Percentiles rank a stretch among this genome's conserved stretches.
These are phyloP conservation scores for Bradypus variegatus DNA, from an alignment of 2,797 vertebrate species.

Conservation along the genomic window DNA sequence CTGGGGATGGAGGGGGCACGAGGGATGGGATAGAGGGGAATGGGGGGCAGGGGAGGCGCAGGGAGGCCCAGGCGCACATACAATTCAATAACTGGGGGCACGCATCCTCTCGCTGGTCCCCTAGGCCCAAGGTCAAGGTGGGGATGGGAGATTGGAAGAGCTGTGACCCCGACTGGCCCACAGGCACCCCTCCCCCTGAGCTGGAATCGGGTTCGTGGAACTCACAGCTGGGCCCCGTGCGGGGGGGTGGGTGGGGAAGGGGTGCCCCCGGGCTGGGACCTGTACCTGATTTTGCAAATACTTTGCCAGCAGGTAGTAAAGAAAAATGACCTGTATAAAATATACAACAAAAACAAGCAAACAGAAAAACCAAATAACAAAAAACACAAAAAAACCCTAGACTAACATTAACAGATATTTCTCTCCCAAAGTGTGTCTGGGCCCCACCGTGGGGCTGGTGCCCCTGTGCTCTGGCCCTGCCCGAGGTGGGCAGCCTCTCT, in stretches of 20 bases:
- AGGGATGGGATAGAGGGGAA: background rate
- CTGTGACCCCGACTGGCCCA: background rate
- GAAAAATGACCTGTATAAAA: conserved; percentile 78
- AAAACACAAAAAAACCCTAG: background rate
- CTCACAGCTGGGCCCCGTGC: too few relatives aligned
- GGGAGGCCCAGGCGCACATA: background rate
- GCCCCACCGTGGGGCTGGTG: too few relatives aligned
- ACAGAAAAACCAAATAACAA: background rate
- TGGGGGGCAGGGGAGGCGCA: too few relatives aligned
- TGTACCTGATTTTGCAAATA: conserved; percentile 77
- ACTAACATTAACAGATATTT: background rate
- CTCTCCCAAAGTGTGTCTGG: background rate
- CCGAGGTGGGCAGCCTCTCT: background rate
- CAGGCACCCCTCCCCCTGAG: background rate
- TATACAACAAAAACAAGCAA: background rate
- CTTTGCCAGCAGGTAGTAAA: conserved; percentile 78
- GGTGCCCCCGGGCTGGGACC: rapidly evolving
- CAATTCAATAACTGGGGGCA: background rate
- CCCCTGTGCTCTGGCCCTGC: too few relatives aligned
- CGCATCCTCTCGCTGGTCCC: background rate
- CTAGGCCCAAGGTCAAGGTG: background rate
- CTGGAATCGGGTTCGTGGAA: too few relatives aligned
- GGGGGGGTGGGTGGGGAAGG: background rate
- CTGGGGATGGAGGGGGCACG: background rate
- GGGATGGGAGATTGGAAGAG: background rate